Conservation (phyloP, 2,113 vertebrate species). For the Mobula birostris region DNA sequence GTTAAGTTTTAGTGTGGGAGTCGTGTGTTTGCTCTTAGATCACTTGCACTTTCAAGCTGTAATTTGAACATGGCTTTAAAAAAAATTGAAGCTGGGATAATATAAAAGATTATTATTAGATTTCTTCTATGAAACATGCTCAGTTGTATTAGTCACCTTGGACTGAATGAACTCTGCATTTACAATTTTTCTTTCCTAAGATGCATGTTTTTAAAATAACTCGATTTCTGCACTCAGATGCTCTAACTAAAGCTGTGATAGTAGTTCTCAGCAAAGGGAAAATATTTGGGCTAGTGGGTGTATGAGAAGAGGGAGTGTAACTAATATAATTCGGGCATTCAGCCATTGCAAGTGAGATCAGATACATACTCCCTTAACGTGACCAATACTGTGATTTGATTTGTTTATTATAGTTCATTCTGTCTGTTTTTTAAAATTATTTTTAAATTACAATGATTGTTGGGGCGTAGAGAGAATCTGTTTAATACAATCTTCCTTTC, state of each 20-base stretch:
- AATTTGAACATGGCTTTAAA: background rate
- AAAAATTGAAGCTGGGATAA: background rate
- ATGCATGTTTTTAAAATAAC: background rate
- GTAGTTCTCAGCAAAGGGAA: background rate
- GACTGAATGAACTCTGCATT: background rate
- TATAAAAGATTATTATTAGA: background rate
- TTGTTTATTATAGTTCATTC: background rate
- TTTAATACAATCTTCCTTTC: background rate
- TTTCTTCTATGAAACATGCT: background rate
- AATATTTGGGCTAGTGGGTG: background rate
- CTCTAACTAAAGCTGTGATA: background rate
- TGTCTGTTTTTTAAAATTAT: background rate
- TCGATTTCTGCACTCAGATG: background rate
- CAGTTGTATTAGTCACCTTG: background rate
- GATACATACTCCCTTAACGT: background rate
- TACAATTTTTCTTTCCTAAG: background rate
- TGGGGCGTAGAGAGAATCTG: background rate
- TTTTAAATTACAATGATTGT: background rate
- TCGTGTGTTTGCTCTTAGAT: background rate
- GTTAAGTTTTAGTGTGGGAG: background rate
- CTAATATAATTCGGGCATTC: background rate
- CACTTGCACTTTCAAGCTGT: background rate
- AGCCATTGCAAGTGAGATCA: background rate
- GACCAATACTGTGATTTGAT: no score
- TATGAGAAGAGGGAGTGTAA: background rate